Conservation (phyloP, 1,140 invertebrate genomes). For the Sitodiplosis mosellana region DNA sequence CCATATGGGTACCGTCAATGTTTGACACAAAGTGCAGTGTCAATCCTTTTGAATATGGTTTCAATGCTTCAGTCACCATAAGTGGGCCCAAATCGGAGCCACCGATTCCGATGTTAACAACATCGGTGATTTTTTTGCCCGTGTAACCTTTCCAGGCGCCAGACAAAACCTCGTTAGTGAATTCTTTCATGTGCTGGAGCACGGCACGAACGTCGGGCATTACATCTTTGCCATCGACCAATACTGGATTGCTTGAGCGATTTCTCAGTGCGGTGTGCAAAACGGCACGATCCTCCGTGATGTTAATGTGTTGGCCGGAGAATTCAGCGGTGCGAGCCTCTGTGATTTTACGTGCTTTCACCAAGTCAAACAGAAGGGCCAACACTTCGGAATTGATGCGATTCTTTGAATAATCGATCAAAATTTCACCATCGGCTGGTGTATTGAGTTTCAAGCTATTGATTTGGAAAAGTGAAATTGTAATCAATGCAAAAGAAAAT, state of each 20-base stretch:
- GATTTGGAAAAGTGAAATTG: slow-evolving; percentile 13
- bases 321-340: slow-evolving; percentile 86
- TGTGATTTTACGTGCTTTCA: slow-evolving; percentile 65
- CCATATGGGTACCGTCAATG: slow-evolving; percentile 96
- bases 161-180: slow-evolving; percentile 53
- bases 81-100: slow-evolving; percentile 96
- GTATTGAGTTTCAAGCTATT: slow-evolving; percentile 52
- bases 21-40: slow-evolving; percentile 97
- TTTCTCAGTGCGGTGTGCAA: slow-evolving; percentile 90
- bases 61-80: slow-evolving; percentile 97
- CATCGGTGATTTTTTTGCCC: slow-evolving; percentile 89
- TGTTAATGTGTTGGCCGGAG: slow-evolving; percentile 86
- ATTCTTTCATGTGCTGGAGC: slow-evolving; percentile 87
- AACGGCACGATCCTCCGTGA: slow-evolving; percentile 91
- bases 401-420: slow-evolving; percentile 94
- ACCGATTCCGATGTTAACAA: slow-evolving; percentile 99
- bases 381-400: slow-evolving; percentile 64
- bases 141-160: slow-evolving; percentile 61
- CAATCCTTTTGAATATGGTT: slow-evolving; percentile 74
- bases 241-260: slow-evolving; percentile 52
- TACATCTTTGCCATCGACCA: slow-evolving; percentile 81
- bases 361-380: slow-evolving; percentile 59
- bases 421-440: slow-evolving; percentile 68
- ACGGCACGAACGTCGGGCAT: slow-evolving; percentile 87
- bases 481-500: slow-evolving; percentile 4